Base-by-base conservation (phyloP, 2,888 invertebrate species). In the Callyntrura guangdongensis region DNA sequence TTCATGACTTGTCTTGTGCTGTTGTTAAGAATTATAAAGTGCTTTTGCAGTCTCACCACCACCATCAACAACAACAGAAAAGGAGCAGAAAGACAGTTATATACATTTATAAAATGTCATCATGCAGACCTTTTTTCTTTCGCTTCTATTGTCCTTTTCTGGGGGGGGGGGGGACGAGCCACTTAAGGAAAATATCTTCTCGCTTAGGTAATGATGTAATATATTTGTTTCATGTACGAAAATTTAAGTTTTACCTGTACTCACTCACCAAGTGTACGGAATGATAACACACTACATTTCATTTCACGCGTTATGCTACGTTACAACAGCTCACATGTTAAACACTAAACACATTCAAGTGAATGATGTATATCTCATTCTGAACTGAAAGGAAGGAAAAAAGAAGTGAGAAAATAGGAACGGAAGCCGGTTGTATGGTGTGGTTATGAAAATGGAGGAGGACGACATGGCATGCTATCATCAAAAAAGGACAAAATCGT, bases 181-280 rank as follows among this genome's bases (percentile, higher is more conserved):
- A 90, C 90, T 90, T 90, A 86, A 90, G 85, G 81, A 90, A 90
- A 90, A 86, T 90, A 81, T 90, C 86, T 90, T 90, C 74, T 89
- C 85, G 85, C 89, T 89, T 85, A 49, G 45, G 81, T 90, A 85
- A 90, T 90, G 90, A 90, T 90, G 90, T 81, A 90, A 90, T 90
- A 85, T 85, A 82, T 90, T 90, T 90, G 90, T 90, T 90, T 86
- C 90, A 61, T 86, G 56, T 69, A 53, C 59, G 61, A 79, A 61
- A 64, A 74, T 36, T 74, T 59, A 36, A 56, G 36, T 69, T 72
- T 88, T 85, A 89, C 89, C 84, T 89, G 89, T 47, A 36, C 45
- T 6, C 53, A 59, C 22, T 22, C 53, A 56, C n/a, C 49, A 77
- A 77, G 22, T 49, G 49, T 25, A 49, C n/a, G 14, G 69, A 69